phyloP scores from a whole-genome alignment of 2,888 invertebrate genomes.

The Andrena bucephala region DNA sequence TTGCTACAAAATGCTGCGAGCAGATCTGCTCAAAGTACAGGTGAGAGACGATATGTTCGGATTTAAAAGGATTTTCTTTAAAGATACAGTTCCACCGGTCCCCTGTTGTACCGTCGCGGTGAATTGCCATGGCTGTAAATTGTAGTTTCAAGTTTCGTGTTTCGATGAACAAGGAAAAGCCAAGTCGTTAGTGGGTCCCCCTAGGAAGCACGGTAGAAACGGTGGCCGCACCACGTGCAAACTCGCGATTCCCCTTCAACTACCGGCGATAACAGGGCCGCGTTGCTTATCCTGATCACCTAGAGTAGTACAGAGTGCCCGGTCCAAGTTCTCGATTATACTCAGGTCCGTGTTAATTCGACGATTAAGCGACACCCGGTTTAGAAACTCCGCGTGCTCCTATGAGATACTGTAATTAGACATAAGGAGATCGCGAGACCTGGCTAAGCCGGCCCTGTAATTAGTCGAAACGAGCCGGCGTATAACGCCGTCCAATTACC shows the following conservation, averaged over 20 bases:
- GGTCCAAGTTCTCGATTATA: neutral
- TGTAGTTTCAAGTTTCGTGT: neutral
- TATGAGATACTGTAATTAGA: conserved; percentile 9
- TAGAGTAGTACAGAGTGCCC: neutral
- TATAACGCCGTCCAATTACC: conserved; percentile 18
- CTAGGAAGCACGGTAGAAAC: too few species aligned
- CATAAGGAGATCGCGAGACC: conserved; percentile 18
- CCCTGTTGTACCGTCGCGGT: neutral
- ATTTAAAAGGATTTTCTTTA: too few species aligned
- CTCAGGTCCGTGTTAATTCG: neutral
- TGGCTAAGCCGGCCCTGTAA: conserved; percentile 6
- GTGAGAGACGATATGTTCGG: conserved; percentile 22
- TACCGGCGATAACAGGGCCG: neutral
- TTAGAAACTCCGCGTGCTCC: neutral
- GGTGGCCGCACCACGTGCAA: neutral
- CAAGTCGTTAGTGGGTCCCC: too few species aligned
- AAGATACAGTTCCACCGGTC: neutral
- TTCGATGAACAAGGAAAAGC: neutral
- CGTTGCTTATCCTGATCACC: conserved; percentile 1
- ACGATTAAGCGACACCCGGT: neutral
- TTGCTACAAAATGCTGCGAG: conserved; percentile 66
- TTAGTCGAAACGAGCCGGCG: conserved; percentile 26
- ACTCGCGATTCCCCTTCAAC: neutral
- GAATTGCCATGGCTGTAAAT: neutral
- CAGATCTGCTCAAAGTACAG: conserved; percentile 41